Conservation (phyloP, 2,797 vertebrate species). For the Coreius guichenoti region DNA sequence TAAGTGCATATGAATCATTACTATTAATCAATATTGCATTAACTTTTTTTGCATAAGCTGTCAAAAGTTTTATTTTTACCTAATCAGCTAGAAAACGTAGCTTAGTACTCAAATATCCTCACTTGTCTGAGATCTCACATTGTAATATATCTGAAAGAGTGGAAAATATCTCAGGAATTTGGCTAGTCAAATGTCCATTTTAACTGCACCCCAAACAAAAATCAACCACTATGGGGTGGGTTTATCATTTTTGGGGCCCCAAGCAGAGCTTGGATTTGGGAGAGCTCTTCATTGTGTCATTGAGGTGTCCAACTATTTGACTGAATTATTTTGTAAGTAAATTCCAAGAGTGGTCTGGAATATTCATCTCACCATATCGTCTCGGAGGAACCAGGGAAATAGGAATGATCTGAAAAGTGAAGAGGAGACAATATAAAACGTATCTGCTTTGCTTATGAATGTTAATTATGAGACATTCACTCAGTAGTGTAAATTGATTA, state of each 20-base stretch:
- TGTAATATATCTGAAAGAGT: constrained; percentile 28
- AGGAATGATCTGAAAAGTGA: constrained; percentile 4
- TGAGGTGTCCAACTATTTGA: constrained; percentile 23
- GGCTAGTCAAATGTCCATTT: constrained; percentile 36
- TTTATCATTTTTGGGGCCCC: neutral
- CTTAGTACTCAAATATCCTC: constrained; percentile 10
- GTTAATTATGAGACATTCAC: neutral
- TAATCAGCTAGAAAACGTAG: constrained; percentile 22
- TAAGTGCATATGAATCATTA: neutral
- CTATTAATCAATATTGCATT: constrained; percentile 1
- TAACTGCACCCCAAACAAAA: constrained; percentile 31
- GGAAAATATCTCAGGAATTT: constrained; percentile 49
- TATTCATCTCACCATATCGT: neutral
- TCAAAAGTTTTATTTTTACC: constrained; percentile 31
- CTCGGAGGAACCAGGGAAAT: neutral
- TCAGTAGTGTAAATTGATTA: neutral
- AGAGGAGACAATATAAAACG: neutral
- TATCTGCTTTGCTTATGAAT: neutral
- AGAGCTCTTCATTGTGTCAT: constrained; percentile 4
- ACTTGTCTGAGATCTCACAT: constrained; percentile 1
- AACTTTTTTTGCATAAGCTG: constrained; percentile 1
- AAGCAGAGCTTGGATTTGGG: neutral
- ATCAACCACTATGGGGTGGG: neutral
- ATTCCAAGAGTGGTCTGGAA: constrained; percentile 17
- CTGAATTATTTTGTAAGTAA: constrained; percentile 21